Conservation (phyloP, 2,888 invertebrate species). For the Dione vanillae region DNA sequence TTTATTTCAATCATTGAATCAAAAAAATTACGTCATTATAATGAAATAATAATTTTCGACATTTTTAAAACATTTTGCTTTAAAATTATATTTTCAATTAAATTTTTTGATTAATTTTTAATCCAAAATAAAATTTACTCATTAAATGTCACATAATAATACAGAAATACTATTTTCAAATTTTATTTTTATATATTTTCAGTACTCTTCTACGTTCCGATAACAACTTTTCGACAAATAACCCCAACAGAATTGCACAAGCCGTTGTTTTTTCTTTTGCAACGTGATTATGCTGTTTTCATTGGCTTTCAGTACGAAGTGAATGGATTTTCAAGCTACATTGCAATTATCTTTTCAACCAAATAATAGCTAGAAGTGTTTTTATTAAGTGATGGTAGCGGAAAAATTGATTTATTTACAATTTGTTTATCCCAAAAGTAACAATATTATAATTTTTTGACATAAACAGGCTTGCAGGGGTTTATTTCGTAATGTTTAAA, state of each 20-base stretch:
- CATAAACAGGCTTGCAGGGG: neutral
- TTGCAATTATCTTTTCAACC: conserved; percentile 45
- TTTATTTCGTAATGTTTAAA: too few species aligned
- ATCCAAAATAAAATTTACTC: neutral
- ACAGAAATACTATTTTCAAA: neutral
- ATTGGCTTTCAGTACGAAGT: conserved; percentile 40
- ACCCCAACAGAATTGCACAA: conserved; percentile 20
- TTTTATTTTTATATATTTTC: too few species aligned
- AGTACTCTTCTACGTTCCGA: conserved; percentile 14
- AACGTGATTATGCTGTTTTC: conserved; percentile 37
- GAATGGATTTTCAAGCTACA: conserved; percentile 45
- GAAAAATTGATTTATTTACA: neutral
- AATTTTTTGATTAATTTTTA: neutral
- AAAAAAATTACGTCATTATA: too few species aligned
- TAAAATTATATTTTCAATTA: too few species aligned
- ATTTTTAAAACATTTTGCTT: too few species aligned
- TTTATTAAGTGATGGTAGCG: conserved; percentile 26
- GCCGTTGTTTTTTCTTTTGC: conserved; percentile 12
- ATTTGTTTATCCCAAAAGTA: neutral
- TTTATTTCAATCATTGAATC: too few species aligned
- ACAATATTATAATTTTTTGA: neutral
- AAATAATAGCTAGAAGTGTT: conserved; percentile 37
- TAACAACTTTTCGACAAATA: conserved; percentile 18
- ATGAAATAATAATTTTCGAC: too few species aligned
- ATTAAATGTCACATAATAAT: neutral